phyloP scores from a whole-genome alignment of 2,797 vertebrate species.

The Myiotriccus ornatus region DNA sequence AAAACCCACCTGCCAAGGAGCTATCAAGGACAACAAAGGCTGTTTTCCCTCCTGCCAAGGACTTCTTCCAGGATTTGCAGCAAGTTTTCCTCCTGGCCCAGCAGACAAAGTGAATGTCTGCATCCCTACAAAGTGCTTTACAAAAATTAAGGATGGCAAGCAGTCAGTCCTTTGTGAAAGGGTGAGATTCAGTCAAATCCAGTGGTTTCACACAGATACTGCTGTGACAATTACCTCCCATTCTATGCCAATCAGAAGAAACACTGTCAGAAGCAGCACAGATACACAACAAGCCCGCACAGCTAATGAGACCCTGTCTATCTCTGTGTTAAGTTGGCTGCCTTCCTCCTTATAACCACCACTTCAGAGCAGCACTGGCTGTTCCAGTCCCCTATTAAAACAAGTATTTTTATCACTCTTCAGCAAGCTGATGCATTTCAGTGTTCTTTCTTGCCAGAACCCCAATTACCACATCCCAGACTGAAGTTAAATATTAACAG shows the following conservation, averaged over 20 bases:
- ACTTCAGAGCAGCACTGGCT: neutral
- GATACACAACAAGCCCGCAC: neutral
- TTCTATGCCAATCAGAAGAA: neutral
- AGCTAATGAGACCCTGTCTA: neutral
- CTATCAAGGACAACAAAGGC: neutral
- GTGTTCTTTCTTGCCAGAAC: neutral
- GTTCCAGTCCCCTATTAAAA: neutral
- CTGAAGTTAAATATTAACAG: neutral
- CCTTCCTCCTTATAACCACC: neutral
- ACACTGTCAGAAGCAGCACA: neutral
- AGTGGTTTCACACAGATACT: neutral
- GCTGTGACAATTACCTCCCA: neutral
- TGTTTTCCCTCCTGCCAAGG: fast-evolving
- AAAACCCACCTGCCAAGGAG: too few species aligned
- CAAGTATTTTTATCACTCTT: neutral
- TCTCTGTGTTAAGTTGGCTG: neutral
- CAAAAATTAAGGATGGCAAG: neutral
- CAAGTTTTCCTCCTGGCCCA: neutral
- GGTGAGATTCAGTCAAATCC: neutral
- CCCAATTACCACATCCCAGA: neutral
- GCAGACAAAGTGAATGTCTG: neutral
- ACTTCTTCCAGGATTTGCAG: neutral
- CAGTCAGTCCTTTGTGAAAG: neutral
- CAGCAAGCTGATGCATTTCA: neutral
- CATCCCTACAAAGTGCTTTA: fast-evolving